A percentile compares a stretch with the other conserved stretches of the same genome.
Conservation (phyloP, 1,140 invertebrate genomes). For the Olivierus martensii region DNA sequence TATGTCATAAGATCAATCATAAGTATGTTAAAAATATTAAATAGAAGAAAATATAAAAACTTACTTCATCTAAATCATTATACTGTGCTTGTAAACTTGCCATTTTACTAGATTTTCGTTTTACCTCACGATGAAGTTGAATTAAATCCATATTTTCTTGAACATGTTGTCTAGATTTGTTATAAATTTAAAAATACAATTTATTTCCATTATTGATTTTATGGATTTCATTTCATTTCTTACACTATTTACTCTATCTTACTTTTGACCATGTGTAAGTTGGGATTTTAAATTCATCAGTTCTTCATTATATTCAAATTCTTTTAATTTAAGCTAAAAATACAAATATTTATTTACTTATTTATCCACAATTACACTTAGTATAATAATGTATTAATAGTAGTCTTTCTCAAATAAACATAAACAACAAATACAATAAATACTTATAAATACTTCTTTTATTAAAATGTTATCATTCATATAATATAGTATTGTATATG, state of each 20-base stretch:
- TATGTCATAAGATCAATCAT: too few species aligned
- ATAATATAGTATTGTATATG: too few species aligned
- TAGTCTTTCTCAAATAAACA: too few species aligned
- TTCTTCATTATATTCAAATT: slow-evolving; percentile 32
- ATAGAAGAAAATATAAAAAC: neutral
- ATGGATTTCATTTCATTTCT: neutral
- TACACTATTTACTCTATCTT: slow-evolving; percentile 1
- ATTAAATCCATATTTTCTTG: slow-evolving; percentile 38
- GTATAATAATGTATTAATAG: too few species aligned
- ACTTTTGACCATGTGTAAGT: slow-evolving; percentile 31
- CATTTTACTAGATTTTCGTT: slow-evolving; percentile 32
- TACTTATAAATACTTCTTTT: too few species aligned
- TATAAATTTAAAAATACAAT: neutral
- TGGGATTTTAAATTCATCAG: slow-evolving; percentile 30
- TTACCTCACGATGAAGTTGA: slow-evolving; percentile 33
- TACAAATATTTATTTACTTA: slow-evolving; percentile 3
- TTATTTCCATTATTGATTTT: neutral
- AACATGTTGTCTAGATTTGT: slow-evolving; percentile 19
- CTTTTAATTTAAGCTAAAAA: slow-evolving; percentile 24
- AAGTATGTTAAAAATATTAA: neutral
- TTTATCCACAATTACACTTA: too few species aligned
- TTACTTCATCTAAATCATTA: slow-evolving; percentile 29
- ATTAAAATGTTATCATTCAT: too few species aligned
- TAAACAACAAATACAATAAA: too few species aligned
- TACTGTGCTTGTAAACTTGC: slow-evolving; percentile 30